These are phyloP conservation scores for Parochlus steinenii DNA, from an alignment of 2,888 invertebrate genomes.

Conservation along the genomic window DNA sequence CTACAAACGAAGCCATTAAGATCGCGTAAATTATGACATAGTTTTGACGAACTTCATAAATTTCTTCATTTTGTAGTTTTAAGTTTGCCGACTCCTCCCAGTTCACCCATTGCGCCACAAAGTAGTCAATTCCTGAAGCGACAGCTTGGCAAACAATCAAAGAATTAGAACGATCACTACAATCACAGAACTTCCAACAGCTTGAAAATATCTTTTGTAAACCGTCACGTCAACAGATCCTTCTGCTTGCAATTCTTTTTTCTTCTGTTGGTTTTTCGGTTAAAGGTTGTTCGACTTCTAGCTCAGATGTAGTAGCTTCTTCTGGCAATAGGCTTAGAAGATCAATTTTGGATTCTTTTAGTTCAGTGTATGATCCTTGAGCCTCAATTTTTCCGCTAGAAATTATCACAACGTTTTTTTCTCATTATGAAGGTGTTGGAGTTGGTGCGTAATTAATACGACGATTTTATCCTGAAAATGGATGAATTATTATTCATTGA, in stretches of 20 bases:
- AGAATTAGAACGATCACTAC: conserved; percentile 33
- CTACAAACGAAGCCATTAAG: conserved; percentile 33
- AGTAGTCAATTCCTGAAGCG: conserved; percentile 53
- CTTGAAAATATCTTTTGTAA: conserved; percentile 36
- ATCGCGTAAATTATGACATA: conserved; percentile 29
- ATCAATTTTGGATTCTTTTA: conserved; percentile 32
- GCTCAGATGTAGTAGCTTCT: background rate
- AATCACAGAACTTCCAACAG: conserved; percentile 36
- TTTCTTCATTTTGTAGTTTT: background rate
- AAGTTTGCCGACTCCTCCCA: conserved; percentile 24
- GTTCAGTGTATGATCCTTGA: conserved; percentile 28
- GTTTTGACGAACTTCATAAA: background rate
- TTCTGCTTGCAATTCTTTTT: conserved; percentile 22
- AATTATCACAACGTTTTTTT: conserved; percentile 37
- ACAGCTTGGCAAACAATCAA: conserved; percentile 43
- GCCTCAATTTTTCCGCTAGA: conserved; percentile 30
- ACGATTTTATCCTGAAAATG: conserved; percentile 42
- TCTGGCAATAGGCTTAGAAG: conserved; percentile 16
- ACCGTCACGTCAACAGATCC: conserved; percentile 36
- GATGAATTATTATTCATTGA: too few species aligned
- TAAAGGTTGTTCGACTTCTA: conserved; percentile 21
- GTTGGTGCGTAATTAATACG: conserved; percentile 71
- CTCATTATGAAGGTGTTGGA: conserved; percentile 40
- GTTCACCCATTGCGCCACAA: conserved; percentile 51
- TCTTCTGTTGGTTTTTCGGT: conserved; percentile 32